Evolutionary conservation across 2,888 invertebrate genomes (phyloP).

Genomic region (Ectobius pallidus): DNA sequence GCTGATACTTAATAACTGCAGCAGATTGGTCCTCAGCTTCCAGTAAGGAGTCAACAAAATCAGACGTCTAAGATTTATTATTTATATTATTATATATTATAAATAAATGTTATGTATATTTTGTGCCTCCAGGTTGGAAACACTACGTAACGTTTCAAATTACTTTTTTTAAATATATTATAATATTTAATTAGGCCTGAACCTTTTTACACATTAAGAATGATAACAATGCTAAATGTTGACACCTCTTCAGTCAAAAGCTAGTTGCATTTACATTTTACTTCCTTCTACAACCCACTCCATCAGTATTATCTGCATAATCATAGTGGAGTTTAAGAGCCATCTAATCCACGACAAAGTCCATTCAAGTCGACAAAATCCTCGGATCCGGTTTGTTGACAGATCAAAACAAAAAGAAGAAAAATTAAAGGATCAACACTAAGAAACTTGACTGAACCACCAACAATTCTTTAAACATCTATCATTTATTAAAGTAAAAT

Average conservation of each 20-base stretch:
- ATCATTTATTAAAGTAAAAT: slow-evolving; percentile 34
- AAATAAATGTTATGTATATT: slow-evolving; percentile 39
- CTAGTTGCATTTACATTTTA: slow-evolving; percentile 41
- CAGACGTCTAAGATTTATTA: slow-evolving; percentile 42
- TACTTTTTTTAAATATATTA: slow-evolving; percentile 45
- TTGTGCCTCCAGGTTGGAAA: slow-evolving; percentile 36
- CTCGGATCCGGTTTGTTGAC: slow-evolving; percentile 33
- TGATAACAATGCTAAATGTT: slow-evolving; percentile 46
- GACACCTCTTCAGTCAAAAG: slow-evolving; percentile 45
- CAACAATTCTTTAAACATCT: slow-evolving; percentile 37
- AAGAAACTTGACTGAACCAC: slow-evolving; percentile 37
- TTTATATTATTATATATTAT: slow-evolving; percentile 40
- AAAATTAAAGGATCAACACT: background rate
- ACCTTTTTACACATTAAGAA: slow-evolving; percentile 46
- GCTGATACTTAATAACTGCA: slow-evolving; percentile 29
- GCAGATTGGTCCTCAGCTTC: slow-evolving; percentile 38
- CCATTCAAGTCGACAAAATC: background rate
- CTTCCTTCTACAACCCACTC: slow-evolving; percentile 24
- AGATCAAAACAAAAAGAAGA: slow-evolving; percentile 34
- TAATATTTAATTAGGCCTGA: slow-evolving; percentile 50
- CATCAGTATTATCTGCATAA: slow-evolving; percentile 17
- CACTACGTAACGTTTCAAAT: slow-evolving; percentile 38
- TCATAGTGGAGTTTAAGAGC: slow-evolving; percentile 1
- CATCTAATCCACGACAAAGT: slow-evolving; percentile 6
- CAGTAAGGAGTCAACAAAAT: slow-evolving; percentile 41